Conservation (phyloP, 2,797 vertebrate species). For the Periophthalmus magnuspinnatus region DNA sequence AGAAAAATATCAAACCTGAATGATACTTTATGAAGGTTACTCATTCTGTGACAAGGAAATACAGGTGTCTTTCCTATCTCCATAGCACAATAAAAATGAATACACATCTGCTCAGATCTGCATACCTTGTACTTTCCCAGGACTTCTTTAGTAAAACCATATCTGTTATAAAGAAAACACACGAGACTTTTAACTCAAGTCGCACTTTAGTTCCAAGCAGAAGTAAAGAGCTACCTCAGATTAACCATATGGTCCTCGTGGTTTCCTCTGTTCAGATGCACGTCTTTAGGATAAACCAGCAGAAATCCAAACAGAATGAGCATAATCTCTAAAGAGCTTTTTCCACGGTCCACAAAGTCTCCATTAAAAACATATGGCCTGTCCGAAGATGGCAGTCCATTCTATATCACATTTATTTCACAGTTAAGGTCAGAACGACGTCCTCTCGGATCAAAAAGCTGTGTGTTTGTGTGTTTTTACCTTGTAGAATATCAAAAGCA, state of each 20-base stretch:
- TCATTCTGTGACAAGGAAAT: constrained; percentile 5
- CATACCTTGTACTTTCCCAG: constrained; percentile 92
- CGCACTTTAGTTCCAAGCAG: background rate
- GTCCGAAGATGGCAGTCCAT: constrained; percentile 90
- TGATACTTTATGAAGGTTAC: constrained; percentile 22
- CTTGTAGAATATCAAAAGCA: constrained; percentile 95
- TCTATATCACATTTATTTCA: constrained; percentile 75
- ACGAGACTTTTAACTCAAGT: background rate
- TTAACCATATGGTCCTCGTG: constrained; percentile 95
- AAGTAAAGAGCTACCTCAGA: constrained; percentile 11
- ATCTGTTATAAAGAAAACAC: constrained; percentile 75
- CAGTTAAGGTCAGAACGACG: background rate
- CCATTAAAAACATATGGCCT: constrained; percentile 92
- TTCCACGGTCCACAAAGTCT: constrained; percentile 93
- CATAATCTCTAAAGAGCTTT: constrained; percentile 89
- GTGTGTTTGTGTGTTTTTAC: constrained; percentile 57
- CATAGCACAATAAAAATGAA: background rate
- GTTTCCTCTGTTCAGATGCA: constrained; percentile 93
- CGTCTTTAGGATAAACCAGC: constrained; percentile 88
- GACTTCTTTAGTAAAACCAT: constrained; percentile 94
- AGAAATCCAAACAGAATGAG: constrained; percentile 90
- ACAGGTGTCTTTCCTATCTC: background rate
- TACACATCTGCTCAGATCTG: background rate
- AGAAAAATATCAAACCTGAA: background rate
- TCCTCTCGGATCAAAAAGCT: background rate